These are phyloP conservation scores for Papilio protenor DNA, from an alignment of 2,888 invertebrate genomes.

Conservation along the genomic window DNA sequence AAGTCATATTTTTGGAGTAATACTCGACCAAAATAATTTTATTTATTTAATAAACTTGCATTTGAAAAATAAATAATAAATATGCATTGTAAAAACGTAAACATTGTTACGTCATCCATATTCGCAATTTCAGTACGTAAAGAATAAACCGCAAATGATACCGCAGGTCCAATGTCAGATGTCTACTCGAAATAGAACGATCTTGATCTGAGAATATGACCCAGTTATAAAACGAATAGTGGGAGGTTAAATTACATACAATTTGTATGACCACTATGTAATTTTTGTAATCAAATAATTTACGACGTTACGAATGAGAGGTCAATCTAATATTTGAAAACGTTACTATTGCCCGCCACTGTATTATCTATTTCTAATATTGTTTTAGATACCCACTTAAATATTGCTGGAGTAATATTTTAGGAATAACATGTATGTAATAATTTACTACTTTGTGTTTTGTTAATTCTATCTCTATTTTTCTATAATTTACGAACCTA, in stretches of 20 bases:
- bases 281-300: constrained; percentile 37
- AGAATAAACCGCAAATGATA: constrained; percentile 29
- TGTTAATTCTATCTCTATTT: not conserved
- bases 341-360: not conserved
- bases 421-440: too few relatives aligned
- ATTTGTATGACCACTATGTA: constrained; percentile 36
- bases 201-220: constrained; percentile 67
- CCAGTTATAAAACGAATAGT: constrained; percentile 51
- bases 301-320: constrained; percentile 25
- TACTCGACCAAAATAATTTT: too few relatives aligned
- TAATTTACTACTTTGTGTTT: too few relatives aligned
- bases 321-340: constrained; percentile 19
- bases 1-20: too few relatives aligned
- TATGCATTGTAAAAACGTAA: not conserved
- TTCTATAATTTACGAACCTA: too few relatives aligned
- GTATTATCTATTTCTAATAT: not conserved
- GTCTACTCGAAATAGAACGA: constrained; percentile 63
- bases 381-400: not conserved
- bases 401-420: too few relatives aligned
- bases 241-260: constrained; percentile 29
- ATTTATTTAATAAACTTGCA: too few relatives aligned
- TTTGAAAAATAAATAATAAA: too few relatives aligned
- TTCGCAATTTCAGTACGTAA: not conserved
- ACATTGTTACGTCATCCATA: not conserved
- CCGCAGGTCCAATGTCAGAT: constrained; percentile 59